Percentiles rank a stretch among this genome's conserved stretches.
These are phyloP conservation scores for Austrolebias charrua DNA, from an alignment of 2,797 vertebrate species.

Conservation along the genomic window DNA sequence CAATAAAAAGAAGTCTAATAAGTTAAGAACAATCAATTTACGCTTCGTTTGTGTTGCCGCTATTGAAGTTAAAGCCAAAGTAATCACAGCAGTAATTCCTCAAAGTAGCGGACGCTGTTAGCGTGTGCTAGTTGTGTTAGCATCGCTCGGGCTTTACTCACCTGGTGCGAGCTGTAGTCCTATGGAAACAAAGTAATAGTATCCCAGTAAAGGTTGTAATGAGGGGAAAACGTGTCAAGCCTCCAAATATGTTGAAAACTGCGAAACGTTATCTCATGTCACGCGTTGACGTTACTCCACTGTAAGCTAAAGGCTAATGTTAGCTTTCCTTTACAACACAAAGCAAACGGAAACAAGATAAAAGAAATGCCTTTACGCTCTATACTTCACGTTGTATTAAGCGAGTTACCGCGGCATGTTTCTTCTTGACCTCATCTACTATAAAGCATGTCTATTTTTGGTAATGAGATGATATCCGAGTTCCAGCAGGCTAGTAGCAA, in stretches of 20 bases:
- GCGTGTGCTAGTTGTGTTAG: constrained; percentile 25
- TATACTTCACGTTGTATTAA: constrained; percentile 6
- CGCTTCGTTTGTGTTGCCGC: background rate
- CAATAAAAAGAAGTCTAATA: background rate
- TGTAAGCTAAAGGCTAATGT: constrained; percentile 52
- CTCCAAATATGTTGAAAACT: background rate
- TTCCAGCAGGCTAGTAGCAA: constrained; percentile 52
- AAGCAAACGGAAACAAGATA: background rate
- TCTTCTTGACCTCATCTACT: constrained; percentile 1
- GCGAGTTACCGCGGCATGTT: background rate
- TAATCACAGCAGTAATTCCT: background rate
- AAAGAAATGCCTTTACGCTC: constrained; percentile 9
- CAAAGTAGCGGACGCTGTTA: constrained; percentile 22
- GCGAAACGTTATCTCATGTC: constrained; percentile 53
- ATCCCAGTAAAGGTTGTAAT: background rate
- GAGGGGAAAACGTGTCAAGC: background rate
- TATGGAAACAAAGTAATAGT: constrained; percentile 3
- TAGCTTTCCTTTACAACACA: constrained; percentile 36
- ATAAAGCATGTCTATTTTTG: constrained; percentile 5
- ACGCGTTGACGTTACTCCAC: constrained; percentile 19
- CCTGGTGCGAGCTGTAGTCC: constrained; percentile 47
- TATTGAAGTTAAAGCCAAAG: background rate
- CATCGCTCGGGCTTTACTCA: constrained; percentile 33
- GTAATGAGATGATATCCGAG: constrained; percentile 15
- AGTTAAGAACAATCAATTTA: too few relatives aligned